phyloP scores from a whole-genome alignment of 2,888 invertebrate genomes.

The Resseliella maxima region DNA sequence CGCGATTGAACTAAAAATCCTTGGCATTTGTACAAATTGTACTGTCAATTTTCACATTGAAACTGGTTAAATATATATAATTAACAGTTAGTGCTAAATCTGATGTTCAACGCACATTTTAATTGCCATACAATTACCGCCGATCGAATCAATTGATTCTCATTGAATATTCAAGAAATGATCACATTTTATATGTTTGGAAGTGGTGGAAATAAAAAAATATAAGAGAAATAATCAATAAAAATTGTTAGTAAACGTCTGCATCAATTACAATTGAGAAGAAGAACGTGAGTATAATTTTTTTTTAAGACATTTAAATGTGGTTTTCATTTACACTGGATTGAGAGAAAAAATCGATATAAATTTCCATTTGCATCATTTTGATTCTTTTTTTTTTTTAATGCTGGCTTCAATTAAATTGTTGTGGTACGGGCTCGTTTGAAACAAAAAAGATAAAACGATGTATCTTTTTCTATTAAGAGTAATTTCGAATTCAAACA shows the following conservation, averaged over 20 bases:
- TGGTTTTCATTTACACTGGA: slow-evolving; percentile 2
- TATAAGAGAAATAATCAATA: neutral
- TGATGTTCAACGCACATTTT: neutral
- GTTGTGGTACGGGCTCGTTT: neutral
- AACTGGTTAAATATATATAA: neutral
- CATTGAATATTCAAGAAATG: slow-evolving; percentile 21
- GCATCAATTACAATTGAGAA: neutral
- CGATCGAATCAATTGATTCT: slow-evolving; percentile 10
- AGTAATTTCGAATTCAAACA: too few relatives aligned
- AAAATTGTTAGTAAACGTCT: neutral
- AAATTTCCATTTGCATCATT: neutral
- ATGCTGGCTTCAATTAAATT: neutral
- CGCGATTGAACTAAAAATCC: neutral
- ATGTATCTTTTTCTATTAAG: too few relatives aligned
- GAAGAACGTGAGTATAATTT: neutral
- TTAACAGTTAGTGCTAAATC: slow-evolving; percentile 5
- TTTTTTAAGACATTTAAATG: neutral
- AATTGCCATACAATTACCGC: neutral
- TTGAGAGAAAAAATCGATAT: neutral
- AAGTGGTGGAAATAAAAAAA: slow-evolving; percentile 1
- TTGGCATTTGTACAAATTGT: neutral
- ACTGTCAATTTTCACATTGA: neutral
- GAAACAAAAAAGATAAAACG: neutral
- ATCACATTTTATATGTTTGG: neutral
- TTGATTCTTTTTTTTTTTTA: neutral